Base-by-base conservation (phyloP, 2,113 vertebrate species). In the Oncorhynchus clarkii region DNA sequence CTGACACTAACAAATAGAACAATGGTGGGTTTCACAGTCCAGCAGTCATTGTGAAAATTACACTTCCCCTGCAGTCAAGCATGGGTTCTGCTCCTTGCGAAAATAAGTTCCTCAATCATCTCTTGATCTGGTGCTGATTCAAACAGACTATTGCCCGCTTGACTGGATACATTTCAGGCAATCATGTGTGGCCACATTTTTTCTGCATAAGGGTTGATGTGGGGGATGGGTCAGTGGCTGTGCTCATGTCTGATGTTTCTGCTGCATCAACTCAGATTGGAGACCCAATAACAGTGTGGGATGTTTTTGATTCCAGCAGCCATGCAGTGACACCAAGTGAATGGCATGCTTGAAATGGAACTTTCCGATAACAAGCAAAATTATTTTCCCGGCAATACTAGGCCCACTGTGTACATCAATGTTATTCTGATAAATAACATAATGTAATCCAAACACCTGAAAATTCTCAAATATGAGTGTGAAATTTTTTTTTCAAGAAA, bases 301-400 rank as follows among this genome's bases (percentile, higher is more conserved):
- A 70, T 88, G 88, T 86, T 88, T 90, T 83, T 89, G 82, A 85
- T 91, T 91, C 86, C 83, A 22, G 62, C 78, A 34, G 67, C 69
- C 48, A 71, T 82, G 77, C 82, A 20, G 16, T 54, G 64, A 67
- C 65, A 57, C 27, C 29, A 75, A 54, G 26, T 49, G 6, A 57
- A 75, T 62, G 59, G 59, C 59, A 51, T 29, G 73, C 45, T 49
- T 75, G 39, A 45, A 9, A 22, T 4, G 6, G 51, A 68, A 68
- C 67, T 68, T 54, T 60, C 67, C 24, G 8, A 48, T 64, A 70
- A 22, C 16, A 18, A 16, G 4, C 51, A 3, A 62, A 22, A 62
- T 5, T 5, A 7, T 62, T 13, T n/a, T 62, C n/a, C 8, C 8
- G 7, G n/a, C n/a, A 9, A 62, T 22, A 24, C 59, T 62, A 62